phyloP scores from a whole-genome alignment of 2,113 vertebrate species.

The Phycodurus eques region DNA sequence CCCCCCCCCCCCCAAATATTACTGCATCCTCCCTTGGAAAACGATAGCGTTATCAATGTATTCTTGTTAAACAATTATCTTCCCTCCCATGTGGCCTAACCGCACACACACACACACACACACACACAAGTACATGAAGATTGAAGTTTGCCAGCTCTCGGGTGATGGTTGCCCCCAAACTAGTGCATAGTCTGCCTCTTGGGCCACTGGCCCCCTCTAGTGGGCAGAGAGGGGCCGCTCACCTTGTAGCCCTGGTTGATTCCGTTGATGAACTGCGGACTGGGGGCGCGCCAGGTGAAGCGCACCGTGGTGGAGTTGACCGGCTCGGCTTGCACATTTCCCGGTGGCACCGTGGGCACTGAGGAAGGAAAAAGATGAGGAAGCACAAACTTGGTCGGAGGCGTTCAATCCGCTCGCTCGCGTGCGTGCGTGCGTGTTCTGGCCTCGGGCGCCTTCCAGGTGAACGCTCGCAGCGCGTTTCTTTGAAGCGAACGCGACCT shows the following conservation, averaged over 20 bases:
- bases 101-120: too few relatives aligned
- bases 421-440: conserved; percentile 47
- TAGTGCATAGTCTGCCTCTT: conserved; percentile 13
- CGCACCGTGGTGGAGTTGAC: conserved; percentile 94
- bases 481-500: conserved; percentile 54
- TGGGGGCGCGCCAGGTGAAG: conserved; percentile 93
- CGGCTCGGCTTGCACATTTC: conserved; percentile 88
- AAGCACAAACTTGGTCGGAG: not conserved
- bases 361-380: conserved; percentile 13
- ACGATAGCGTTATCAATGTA: too few relatives aligned
- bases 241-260: conserved; percentile 99
- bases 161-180: too few relatives aligned
- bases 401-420: conserved; percentile 27
- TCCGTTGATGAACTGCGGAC: conserved; percentile 97
- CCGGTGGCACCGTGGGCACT: conserved; percentile 95
- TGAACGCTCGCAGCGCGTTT: conserved; percentile 55
- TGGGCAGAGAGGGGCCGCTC: conserved; percentile 47
- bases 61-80: too few relatives aligned
- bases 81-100: too few relatives aligned
- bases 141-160: too few relatives aligned
- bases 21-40: too few relatives aligned
- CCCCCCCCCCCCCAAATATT: too few relatives aligned
- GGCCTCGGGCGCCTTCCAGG: conserved; percentile 66
- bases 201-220: conserved; percentile 44
- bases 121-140: too few relatives aligned